Conservation (phyloP, 2,888 invertebrate genomes). For the Acleris literana region DNA sequence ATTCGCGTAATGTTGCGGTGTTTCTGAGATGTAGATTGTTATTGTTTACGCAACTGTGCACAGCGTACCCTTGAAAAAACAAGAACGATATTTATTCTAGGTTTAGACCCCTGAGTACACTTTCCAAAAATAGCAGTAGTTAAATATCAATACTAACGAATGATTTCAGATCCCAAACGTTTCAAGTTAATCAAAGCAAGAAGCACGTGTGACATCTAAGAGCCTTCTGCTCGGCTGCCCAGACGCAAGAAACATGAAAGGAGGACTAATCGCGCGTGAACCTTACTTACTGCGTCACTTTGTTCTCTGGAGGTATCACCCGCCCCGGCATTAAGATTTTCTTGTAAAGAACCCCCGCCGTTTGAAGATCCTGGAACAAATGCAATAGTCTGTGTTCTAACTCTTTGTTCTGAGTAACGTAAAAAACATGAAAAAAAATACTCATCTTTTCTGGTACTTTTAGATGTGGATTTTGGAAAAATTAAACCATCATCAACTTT, state of each 20-base stretch:
- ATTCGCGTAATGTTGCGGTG: too few relatives aligned
- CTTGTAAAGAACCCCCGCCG: constrained; percentile 65
- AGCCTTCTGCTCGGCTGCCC: constrained; percentile 51
- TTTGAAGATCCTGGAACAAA: constrained; percentile 66
- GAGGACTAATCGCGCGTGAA: constrained; percentile 53
- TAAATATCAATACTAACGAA: too few relatives aligned
- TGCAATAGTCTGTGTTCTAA: constrained; percentile 43
- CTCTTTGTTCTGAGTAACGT: constrained; percentile 6
- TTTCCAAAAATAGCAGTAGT: too few relatives aligned
- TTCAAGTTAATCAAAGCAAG: constrained; percentile 20
- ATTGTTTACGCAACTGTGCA: too few relatives aligned
- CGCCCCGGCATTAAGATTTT: constrained; percentile 76
- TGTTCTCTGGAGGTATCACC: constrained; percentile 65
- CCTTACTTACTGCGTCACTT: constrained; percentile 68
- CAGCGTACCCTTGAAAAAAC: too few relatives aligned
- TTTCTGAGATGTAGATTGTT: neutral
- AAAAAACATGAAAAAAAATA: neutral
- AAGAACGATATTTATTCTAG: too few relatives aligned
- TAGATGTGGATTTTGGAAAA: too few relatives aligned
- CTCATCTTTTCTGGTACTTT: too few relatives aligned
- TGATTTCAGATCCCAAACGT: neutral
- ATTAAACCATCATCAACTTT: too few relatives aligned
- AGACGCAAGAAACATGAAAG: constrained; percentile 42
- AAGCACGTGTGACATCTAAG: constrained; percentile 42
- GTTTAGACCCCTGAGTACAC: too few relatives aligned